phyloP scores from a whole-genome alignment of 2,113 vertebrate species.

The Okapia johnstoni region DNA sequence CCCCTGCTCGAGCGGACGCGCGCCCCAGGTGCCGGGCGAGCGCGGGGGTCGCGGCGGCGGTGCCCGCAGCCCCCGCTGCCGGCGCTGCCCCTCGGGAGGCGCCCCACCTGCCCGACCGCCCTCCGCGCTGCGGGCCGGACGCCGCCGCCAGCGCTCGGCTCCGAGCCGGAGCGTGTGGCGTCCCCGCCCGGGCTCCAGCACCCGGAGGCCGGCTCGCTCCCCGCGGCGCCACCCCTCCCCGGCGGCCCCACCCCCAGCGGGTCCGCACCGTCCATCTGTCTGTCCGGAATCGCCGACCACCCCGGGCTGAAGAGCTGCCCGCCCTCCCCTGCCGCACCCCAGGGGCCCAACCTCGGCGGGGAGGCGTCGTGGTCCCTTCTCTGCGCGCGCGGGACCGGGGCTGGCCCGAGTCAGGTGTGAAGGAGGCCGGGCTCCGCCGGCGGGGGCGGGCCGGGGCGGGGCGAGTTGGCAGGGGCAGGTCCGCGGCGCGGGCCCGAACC shows the following conservation, averaged over 20 bases:
- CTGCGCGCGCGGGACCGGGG: not conserved
- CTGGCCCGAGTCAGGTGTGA: constrained; percentile 12
- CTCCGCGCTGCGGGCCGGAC: not conserved
- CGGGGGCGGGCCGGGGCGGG: not conserved
- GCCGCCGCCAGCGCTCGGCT: not conserved
- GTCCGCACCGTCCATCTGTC: not conserved
- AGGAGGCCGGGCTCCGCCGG: not conserved
- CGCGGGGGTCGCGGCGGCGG: not conserved
- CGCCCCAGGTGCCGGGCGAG: not conserved
- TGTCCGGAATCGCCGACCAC: fast-evolving
- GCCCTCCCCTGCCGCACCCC: not conserved
- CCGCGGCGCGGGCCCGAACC: fast-evolving
- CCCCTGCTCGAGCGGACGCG: not conserved
- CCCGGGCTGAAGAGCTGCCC: not conserved
- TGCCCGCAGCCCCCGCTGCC: constrained; percentile 10
- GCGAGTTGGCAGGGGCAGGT: not conserved
- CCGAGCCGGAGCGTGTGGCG: constrained; percentile 40
- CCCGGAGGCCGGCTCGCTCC: constrained; percentile 12
- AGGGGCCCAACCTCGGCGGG: not conserved
- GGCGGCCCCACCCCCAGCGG: constrained; percentile 21
- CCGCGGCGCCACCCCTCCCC: constrained; percentile 53
- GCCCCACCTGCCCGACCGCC: constrained; percentile 21
- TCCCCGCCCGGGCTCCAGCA: not conserved
- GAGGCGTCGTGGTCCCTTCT: not conserved
- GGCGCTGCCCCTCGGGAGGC: not conserved